Percentiles rank a stretch among this genome's conserved stretches.
phyloP scores from a whole-genome alignment of 1,140 invertebrate species.

The Megathymus violae region DNA sequence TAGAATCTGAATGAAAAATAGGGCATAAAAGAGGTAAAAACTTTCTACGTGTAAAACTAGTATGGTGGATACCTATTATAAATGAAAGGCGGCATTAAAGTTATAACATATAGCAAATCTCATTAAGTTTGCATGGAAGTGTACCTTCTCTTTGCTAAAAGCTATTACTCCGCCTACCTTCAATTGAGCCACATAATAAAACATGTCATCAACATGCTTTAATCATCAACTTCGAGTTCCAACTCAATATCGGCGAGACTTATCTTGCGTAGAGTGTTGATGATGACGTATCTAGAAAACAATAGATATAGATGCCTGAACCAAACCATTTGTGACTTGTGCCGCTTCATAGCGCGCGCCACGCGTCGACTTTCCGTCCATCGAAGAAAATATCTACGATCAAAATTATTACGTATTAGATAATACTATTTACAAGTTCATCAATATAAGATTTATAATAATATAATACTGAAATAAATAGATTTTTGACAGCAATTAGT shows the following conservation, averaged over 20 bases:
- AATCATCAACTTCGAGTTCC: constrained; percentile 89
- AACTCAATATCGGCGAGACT: constrained; percentile 89
- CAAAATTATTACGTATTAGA: too few relatives aligned
- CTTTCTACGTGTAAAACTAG: too few relatives aligned
- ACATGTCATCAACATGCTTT: constrained; percentile 21
- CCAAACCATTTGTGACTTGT: constrained; percentile 96
- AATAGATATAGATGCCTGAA: constrained; percentile 94
- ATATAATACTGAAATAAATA: too few relatives aligned
- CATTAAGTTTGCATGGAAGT: neutral
- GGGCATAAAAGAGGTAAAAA: too few relatives aligned
- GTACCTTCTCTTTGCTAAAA: neutral
- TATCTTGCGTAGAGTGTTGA: constrained; percentile 92
- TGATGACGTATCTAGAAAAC: constrained; percentile 95
- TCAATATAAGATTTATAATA: too few relatives aligned
- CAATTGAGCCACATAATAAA: too few relatives aligned
- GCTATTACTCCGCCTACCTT: neutral
- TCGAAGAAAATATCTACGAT: constrained; percentile 85
- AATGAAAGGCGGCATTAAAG: neutral
- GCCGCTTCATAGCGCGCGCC: constrained; percentile 91
- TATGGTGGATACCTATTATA: too few relatives aligned
- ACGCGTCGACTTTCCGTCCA: constrained; percentile 84
- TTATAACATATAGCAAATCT: neutral
- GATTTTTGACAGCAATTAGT: too few relatives aligned
- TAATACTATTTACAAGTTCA: too few relatives aligned
- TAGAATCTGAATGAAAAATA: too few relatives aligned